Base-by-base conservation (phyloP, 2,888 invertebrate species). In the Drosophila anomalipes region DNA sequence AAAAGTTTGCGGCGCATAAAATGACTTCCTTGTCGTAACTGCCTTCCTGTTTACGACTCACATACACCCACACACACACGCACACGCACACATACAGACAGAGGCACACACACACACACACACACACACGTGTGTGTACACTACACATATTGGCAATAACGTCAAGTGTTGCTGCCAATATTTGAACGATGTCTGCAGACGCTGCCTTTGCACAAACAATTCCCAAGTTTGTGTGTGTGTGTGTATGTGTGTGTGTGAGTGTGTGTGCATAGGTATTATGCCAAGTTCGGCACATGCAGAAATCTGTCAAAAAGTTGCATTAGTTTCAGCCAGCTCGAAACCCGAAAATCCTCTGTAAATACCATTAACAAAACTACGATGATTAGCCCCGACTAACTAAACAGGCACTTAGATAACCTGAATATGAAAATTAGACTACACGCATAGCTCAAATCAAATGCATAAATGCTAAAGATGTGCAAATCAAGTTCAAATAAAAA, bases 1-100 rank as follows among this genome's bases (percentile, higher is more conserved):
- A 88, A 88, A 88, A 90, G 89, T 90, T 90, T 88, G 90, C 88
- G 86, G 86, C 86, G 90, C 90, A 89, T 90, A 90, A 87, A 90
- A 86, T 86, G 84, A 87, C 86, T 87, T 89, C 90, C 86, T 82
- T 77, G 88, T 83, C 83, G 88, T 88, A 81, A 89, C 90, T 79
- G 90, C 80, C 81, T 79, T 87, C 88, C 88, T 89, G 83, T 87
- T 87, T 87, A 89, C 90, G 90, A 89, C 75, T 63, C 61, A 57
- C 75, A 53, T 41, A 67, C 69, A 66, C 60, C 62, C 56, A 57
- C 49, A 56, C 51, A 58, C 39, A 58, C 44, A 9, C 37, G n/a
- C 4, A 19, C 53, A 35, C 14, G 44, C 41, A 19, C 53, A 60
- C 37, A 58, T 44, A 12, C 35, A n/a, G n/a, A n/a, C n/a, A n/a